Evolutionary conservation across 1,140 invertebrate genomes (phyloP).

Genomic region (Penaeus japonicus): DNA sequence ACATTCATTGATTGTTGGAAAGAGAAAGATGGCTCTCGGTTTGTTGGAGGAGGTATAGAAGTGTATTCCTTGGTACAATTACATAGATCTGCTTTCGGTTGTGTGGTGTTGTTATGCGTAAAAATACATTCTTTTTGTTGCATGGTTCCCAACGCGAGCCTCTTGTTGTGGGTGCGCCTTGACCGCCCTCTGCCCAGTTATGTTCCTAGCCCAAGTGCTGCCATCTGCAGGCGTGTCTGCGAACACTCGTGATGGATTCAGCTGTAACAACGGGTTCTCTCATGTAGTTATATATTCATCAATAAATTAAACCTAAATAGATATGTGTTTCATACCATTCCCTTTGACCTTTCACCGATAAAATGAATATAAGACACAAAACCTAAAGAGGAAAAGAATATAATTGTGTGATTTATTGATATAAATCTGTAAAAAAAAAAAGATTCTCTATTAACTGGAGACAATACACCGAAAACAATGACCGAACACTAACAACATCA

Average conservation of each 20-base stretch:
- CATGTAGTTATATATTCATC: background rate
- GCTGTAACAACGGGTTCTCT: background rate
- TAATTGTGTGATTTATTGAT: too few relatives aligned
- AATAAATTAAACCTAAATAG: background rate
- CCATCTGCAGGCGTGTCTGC: background rate
- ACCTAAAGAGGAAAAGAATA: too few relatives aligned
- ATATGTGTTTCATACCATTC: background rate
- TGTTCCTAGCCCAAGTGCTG: slow-evolving; percentile 43
- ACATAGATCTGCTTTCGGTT: slow-evolving; percentile 16
- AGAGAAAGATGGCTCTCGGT: background rate
- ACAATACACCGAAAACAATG: too few relatives aligned
- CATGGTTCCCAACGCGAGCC: slow-evolving; percentile 22
- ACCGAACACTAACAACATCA: too few relatives aligned
- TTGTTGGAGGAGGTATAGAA: too few relatives aligned
- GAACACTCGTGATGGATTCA: background rate
- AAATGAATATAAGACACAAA: too few relatives aligned
- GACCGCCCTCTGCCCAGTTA: slow-evolving; percentile 37
- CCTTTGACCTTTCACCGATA: too few relatives aligned
- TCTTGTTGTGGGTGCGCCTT: slow-evolving; percentile 13
- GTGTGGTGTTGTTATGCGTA: slow-evolving; percentile 19
- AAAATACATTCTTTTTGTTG: slow-evolving; percentile 34
- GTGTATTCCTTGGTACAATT: slow-evolving; percentile 2
- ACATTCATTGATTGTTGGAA: background rate
- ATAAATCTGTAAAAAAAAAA: too few relatives aligned
- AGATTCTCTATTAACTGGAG: too few relatives aligned